Conservation (phyloP, 2,888 invertebrate species). For the Himalopsyche kuldschensis region DNA sequence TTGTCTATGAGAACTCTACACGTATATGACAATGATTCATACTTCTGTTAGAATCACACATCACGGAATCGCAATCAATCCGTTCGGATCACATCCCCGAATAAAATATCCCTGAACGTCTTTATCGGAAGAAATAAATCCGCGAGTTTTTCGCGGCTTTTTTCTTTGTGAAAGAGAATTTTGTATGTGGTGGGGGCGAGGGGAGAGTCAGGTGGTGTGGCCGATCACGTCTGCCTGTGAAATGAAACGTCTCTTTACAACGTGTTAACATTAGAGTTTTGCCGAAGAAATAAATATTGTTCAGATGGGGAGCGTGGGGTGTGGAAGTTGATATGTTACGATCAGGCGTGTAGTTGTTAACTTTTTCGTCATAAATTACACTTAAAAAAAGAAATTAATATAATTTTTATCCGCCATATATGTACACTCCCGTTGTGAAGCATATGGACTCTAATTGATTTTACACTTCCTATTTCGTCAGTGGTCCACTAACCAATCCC, state of each 20-base stretch:
- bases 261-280: conserved; percentile 4
- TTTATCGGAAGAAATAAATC: not conserved
- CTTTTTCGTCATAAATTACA: not conserved
- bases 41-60: not conserved
- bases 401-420: too few relatives aligned
- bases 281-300: not conserved
- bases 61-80: not conserved
- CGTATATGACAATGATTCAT: not conserved
- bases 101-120: not conserved
- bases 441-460: too few relatives aligned
- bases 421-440: too few relatives aligned
- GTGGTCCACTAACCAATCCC: too few relatives aligned
- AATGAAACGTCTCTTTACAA: conserved; percentile 8
- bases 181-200: not conserved
- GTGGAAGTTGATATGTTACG: not conserved
- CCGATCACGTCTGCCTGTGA: not conserved
- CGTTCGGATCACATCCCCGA: not conserved
- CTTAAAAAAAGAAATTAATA: too few relatives aligned
- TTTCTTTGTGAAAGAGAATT: not conserved
- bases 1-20: too few relatives aligned
- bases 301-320: not conserved
- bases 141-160: not conserved
- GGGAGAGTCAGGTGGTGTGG: not conserved
- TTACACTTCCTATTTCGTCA: too few relatives aligned
- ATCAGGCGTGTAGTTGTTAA: not conserved